Evolutionary conservation across 35 echinoderm and acorn worm species (phyloP), one percentile per base, ranked within the genome.

Genomic region (Apostichopus californicus): DNA sequence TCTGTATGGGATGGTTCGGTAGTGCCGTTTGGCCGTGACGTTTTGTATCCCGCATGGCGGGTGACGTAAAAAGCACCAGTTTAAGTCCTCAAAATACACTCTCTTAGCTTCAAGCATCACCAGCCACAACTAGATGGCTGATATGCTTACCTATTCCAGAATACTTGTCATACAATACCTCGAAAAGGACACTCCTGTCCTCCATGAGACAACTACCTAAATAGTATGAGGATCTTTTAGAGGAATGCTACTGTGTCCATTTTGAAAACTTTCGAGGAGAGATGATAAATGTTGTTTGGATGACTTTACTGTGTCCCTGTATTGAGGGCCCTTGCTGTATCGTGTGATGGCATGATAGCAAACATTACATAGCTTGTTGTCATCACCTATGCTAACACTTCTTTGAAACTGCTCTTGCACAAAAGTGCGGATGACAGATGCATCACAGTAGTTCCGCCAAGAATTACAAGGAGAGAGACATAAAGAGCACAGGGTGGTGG

Each of bases 71-170:
- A n/a, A n/a, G n/a, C n/a, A n/a, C 93, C 93, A 94, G 23, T 53
- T 5, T 56, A 94, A 65, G 17, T 85, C 89, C 15, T 88, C 83
- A 13, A 57, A 0, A 90, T 94, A 94, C 8, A 88, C 78, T 57
- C 57, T 70, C 18, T 94, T 94, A 23, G 82, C 54, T 8, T 93
- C 61, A 5, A 9, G 77, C 92, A 93, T 93, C 92, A 93, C 92
- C 92, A 54, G 77, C 92, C 9, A 91, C 88, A 23, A 94, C 93
- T 53, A 94, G 78, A 57, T 94, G 52, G 20, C 15, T 17, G 86
- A 22, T 52, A 23, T 79, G 17, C 22, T 89, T 18, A 84, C 92
- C 55, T 89, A n/a, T 52, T 10, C 61, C 25, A 89, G n/a, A 60
- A 60, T 60, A 60, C 11, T 60, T 60, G 58, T 60, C 58, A 60